Percentiles rank a stretch among this genome's conserved stretches.
phyloP scores from a whole-genome alignment of 2,797 vertebrate species.

The Megalops cyprinoides region DNA sequence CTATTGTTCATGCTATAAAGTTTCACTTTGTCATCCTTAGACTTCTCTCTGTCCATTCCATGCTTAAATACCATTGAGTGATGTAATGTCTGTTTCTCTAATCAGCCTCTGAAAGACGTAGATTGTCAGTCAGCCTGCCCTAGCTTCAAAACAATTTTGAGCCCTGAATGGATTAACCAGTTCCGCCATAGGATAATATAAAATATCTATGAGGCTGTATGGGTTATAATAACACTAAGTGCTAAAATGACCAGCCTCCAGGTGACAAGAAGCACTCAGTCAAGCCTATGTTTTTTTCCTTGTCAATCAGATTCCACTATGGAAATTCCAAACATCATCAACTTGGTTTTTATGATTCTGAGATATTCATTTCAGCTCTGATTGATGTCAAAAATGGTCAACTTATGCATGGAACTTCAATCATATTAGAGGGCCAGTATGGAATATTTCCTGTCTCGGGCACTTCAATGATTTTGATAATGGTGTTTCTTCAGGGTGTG shows the following conservation, averaged over 20 bases:
- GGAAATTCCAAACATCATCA: background rate
- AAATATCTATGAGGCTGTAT: background rate
- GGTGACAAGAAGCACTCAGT: background rate
- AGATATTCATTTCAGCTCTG: background rate
- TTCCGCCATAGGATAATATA: background rate
- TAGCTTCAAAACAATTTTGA: background rate
- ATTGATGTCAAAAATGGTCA: background rate
- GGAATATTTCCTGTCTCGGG: background rate
- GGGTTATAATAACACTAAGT: background rate
- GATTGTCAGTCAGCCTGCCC: background rate
- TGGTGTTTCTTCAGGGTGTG: background rate
- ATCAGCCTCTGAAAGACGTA: conserved; percentile 41
- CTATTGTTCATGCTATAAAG: no score
- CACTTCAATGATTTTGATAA: background rate
- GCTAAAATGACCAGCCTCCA: no score
- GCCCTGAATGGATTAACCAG: background rate
- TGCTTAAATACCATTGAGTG: conserved; percentile 21
- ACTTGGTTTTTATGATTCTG: background rate
- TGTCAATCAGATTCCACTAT: background rate
- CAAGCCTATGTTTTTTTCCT: background rate
- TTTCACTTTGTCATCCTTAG: no score
- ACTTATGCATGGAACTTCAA: background rate
- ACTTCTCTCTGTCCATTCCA: background rate
- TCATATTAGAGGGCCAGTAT: background rate
- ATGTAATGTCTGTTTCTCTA: conserved; percentile 53